Base-by-base conservation (phyloP, 1,140 invertebrate species). In the Saccostrea echinata region DNA sequence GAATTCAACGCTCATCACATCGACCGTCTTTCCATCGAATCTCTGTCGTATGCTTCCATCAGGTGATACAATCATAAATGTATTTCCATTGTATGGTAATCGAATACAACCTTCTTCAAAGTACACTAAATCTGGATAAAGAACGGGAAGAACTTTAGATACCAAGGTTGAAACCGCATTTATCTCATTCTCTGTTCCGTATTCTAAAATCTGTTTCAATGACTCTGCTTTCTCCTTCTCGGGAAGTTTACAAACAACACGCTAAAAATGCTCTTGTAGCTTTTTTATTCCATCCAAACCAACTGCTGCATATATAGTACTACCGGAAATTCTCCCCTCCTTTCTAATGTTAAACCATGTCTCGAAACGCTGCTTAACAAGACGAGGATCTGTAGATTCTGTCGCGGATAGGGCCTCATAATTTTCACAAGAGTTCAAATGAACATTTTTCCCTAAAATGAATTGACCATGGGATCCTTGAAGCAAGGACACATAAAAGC, bases 101-200 rank as follows among this genome's bases (percentile, higher is more conserved):
- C 6, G 24, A 55, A 76, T 24, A 80, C 81, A 88, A 30, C 87
- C 87, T 51, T 88, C 87, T 51, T 88, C 84, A 8, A 61, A 24
- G 80, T 33, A 88, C 12, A n/a, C 18, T 27, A 84, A n/a, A 33
- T 84, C 30, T 11, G 84, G 84, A 80, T 30, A 84, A 6, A 52
- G 55, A 21, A 85, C 68, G 8, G 83, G 83, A 0, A 88, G 2
- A 16, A 84, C 27, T 43, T 88, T 88, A 16, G 51, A 57, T 2
- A 84, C 64, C 13, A 88, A 33, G 16, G 87, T 84, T 57, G 64
- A 51, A 52, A 85, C 53, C 9, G 87, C 87, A 71, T 88, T 76
- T 55, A 80, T 80, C 61, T 88, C 83, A 27, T 88, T 53, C 8
- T 84, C 84, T 30, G 61, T 81, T 55, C 82, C 87, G 57, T 84